Conservation (phyloP, 2,888 invertebrate genomes). For the Unio pictorum region DNA sequence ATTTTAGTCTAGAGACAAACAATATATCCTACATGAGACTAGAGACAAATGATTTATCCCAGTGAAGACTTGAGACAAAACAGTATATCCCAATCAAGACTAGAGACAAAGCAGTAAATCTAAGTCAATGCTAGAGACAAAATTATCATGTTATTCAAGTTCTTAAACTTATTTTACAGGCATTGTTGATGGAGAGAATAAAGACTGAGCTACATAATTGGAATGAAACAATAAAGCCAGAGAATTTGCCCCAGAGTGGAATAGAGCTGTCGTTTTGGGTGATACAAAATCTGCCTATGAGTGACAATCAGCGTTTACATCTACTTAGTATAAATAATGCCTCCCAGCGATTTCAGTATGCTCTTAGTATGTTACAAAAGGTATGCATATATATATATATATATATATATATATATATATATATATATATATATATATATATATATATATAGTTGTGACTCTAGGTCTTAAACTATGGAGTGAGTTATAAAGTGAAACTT, state of each 20-base stretch:
- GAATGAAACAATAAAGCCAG: conserved; percentile 63
- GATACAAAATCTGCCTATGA: conserved; percentile 82
- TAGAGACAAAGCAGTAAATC: no score
- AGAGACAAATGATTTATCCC: no score
- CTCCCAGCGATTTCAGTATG: conserved; percentile 79
- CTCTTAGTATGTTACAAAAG: conserved; percentile 72
- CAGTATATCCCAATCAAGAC: no score
- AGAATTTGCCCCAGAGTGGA: conserved; percentile 78
- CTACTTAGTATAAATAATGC: conserved; percentile 81
- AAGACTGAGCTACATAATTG: conserved; percentile 68
- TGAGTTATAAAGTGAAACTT: no score
- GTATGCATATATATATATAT: conserved; percentile 45
- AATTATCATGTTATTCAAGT: background rate
- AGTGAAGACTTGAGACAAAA: no score
- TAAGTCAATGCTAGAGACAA: background rate
- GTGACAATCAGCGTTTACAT: conserved; percentile 77
- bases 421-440: background rate
- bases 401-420: background rate
- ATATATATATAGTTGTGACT: background rate
- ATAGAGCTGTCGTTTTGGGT: conserved; percentile 85
- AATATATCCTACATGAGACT: no score
- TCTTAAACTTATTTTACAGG: conserved; percentile 36
- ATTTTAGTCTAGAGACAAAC: no score
- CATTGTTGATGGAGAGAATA: conserved; percentile 63
- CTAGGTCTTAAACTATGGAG: no score